Evolutionary conservation across 1,140 invertebrate genomes (phyloP).

Genomic region (Mizuhopecten yessoensis): DNA sequence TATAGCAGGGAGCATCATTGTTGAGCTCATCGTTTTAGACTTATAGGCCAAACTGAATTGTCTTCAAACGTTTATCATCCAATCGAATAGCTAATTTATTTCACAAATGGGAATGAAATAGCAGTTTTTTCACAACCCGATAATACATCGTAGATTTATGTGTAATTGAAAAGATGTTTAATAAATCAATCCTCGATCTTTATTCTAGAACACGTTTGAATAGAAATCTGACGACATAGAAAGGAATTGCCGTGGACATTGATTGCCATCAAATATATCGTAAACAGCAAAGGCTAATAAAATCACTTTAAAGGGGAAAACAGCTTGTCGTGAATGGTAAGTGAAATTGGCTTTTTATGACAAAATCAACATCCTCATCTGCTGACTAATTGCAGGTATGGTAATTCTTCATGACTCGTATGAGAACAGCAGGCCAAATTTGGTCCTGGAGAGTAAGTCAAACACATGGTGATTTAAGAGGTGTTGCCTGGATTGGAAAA

Average conservation of each 20-base stretch:
- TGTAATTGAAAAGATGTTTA: neutral
- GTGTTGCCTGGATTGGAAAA: neutral
- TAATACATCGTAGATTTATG: neutral
- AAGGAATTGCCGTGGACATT: neutral
- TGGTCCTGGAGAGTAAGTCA: neutral
- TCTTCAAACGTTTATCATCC: neutral
- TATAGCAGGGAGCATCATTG: neutral
- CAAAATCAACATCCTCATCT: conserved; percentile 34
- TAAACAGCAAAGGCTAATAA: neutral
- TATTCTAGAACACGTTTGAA: neutral
- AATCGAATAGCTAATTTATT: neutral
- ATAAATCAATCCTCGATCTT: neutral
- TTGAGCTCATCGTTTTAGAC: neutral
- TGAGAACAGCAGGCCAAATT: neutral
- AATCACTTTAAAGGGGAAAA: neutral
- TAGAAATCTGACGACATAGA: neutral
- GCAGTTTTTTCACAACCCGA: neutral
- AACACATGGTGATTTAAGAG: neutral
- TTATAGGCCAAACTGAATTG: neutral
- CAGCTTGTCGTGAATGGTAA: conserved; percentile 32
- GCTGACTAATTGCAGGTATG: neutral
- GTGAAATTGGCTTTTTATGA: conserved; percentile 35
- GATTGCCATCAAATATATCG: neutral
- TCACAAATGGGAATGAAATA: neutral
- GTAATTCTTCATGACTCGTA: neutral